Percentiles rank a stretch among this genome's conserved stretches.
Evolutionary conservation across 2,888 invertebrate species (phyloP).

Genomic region (Dryobotodes eremita): DNA sequence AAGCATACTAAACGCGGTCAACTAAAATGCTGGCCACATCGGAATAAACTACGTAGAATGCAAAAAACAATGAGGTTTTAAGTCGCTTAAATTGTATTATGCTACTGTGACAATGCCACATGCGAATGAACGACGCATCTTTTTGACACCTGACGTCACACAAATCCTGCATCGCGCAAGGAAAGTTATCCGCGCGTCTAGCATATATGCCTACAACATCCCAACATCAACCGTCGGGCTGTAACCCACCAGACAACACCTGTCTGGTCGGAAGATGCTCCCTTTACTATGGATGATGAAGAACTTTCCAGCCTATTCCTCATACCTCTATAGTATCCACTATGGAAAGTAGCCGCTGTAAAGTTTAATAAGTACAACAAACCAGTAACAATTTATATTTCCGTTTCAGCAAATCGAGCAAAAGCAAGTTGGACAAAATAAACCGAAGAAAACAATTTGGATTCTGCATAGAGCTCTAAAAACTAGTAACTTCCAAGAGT

Average conservation of each 20-base stretch:
- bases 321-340: neutral
- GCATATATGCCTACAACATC: no score
- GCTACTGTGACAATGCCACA: neutral
- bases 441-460: slow-evolving; percentile 8
- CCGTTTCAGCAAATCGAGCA: neutral
- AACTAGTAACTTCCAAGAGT: neutral
- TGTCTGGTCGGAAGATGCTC: neutral
- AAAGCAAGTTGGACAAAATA: slow-evolving; percentile 12
- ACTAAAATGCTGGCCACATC: neutral
- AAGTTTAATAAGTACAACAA: neutral
- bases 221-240: neutral
- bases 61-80: neutral
- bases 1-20: neutral
- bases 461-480: neutral
- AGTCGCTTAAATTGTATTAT: neutral
- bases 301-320: no score
- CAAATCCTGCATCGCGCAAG: no score
- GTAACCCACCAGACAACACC: neutral
- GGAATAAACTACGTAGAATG: neutral
- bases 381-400: neutral
- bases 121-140: neutral
- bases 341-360: neutral
- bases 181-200: neutral
- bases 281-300: neutral
- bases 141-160: neutral